Percentiles rank a stretch among this genome's conserved stretches.
These are phyloP conservation scores for Podarcis muralis DNA, from an alignment of 2,113 vertebrate species.

Conservation along the genomic window DNA sequence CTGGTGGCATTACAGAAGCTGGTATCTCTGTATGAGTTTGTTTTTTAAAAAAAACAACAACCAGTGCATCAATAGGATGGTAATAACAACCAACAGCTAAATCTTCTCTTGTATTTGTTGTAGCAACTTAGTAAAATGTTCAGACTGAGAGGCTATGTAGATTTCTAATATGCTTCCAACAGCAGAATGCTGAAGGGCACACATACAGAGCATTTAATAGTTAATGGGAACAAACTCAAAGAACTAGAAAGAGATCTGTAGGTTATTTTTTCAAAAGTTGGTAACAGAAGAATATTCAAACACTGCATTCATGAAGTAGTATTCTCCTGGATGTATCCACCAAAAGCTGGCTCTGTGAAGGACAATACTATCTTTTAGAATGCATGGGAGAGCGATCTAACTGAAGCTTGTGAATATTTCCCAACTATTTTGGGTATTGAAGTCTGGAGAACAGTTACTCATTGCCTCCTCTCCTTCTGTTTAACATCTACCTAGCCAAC, in stretches of 20 bases:
- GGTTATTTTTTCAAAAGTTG: background rate
- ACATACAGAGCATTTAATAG: background rate
- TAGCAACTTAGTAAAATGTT: slow-evolving; percentile 2
- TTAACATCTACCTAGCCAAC: background rate
- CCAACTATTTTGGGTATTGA: background rate
- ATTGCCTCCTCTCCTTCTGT: background rate
- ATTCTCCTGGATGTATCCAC: background rate
- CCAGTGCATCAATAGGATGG: background rate
- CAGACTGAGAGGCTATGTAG: background rate
- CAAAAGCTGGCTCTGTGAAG: background rate
- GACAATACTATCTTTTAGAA: background rate
- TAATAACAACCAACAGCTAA: background rate
- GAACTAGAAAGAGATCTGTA: background rate
- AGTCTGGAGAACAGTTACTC: background rate
- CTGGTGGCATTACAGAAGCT: slow-evolving; percentile 74
- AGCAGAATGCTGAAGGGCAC: background rate
- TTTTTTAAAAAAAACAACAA: background rate
- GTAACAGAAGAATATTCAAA: background rate
- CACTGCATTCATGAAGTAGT: background rate
- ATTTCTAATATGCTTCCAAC: background rate
- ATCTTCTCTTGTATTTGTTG: background rate
- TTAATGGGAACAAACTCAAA: background rate
- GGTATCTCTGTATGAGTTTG: slow-evolving; percentile 71
- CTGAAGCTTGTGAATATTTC: background rate
- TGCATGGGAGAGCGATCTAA: background rate